phyloP scores from a whole-genome alignment of 92 coral and sea anemone species.

The Phenganax marumi region DNA sequence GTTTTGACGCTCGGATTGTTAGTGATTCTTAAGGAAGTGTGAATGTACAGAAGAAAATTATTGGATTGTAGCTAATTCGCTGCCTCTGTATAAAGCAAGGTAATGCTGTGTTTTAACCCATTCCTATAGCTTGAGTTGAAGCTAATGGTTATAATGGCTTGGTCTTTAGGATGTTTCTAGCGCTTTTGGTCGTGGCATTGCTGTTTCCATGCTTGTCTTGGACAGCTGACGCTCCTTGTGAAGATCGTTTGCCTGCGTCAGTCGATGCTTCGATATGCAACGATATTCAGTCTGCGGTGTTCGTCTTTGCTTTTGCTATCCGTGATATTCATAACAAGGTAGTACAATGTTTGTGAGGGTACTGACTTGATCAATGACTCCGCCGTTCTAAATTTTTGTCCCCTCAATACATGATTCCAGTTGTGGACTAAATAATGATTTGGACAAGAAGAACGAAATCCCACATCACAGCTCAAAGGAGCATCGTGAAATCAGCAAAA shows the following conservation, averaged over 20 bases:
- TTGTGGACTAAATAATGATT: no score
- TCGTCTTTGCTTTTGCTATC: constrained; percentile 27
- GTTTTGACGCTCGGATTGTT: background rate
- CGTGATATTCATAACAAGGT: constrained; percentile 38
- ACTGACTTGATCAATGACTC: no score
- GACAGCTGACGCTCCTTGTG: background rate
- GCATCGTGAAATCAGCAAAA: no score
- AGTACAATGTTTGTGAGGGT: background rate
- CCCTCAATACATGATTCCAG: no score
- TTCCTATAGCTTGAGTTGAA: background rate
- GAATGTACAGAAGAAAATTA: background rate
- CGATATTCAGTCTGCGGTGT: constrained; percentile 29
- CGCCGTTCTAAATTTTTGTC: no score
- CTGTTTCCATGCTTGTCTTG: constrained; percentile 4
- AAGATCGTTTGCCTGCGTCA: background rate
- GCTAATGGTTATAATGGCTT: background rate
- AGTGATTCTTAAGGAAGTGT: background rate
- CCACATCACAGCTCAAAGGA: no score
- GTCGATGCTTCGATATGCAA: constrained; percentile 34
- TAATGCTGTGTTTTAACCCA: background rate
- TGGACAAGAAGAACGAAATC: no score
- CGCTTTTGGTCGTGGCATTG: constrained; percentile 4
- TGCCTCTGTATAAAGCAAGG: background rate
- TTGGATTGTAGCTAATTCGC: background rate
- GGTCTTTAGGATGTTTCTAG: constrained; percentile 2